These are phyloP conservation scores for Bothrops jararaca DNA, from an alignment of 2,113 vertebrate genomes.

Conservation along the genomic window DNA sequence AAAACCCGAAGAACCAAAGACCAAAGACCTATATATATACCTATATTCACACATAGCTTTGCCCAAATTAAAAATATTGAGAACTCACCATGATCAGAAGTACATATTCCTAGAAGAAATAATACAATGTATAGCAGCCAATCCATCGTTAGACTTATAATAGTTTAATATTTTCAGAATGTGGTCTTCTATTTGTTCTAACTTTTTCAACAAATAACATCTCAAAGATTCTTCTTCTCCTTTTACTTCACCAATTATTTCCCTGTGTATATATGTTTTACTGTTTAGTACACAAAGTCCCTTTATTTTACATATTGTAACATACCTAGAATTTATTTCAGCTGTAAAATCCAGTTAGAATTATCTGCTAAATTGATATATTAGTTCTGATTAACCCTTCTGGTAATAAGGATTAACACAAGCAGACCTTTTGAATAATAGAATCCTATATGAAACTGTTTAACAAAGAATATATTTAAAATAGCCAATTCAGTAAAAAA, in stretches of 20 bases:
- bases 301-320: background rate
- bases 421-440: background rate
- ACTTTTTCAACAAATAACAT: background rate
- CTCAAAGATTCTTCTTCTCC: background rate
- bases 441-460: background rate
- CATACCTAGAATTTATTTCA: background rate
- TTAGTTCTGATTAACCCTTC: background rate
- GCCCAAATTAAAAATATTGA: background rate
- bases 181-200: background rate
- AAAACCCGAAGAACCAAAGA: no score
- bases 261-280: background rate
- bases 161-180: background rate
- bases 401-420: background rate
- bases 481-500: background rate
- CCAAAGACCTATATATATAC: background rate
- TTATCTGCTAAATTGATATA: background rate
- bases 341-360: background rate
- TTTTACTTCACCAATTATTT: background rate
- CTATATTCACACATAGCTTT: background rate
- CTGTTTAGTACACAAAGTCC: background rate
- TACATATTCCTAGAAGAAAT: background rate
- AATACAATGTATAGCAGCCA: background rate
- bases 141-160: background rate
- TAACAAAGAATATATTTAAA: background rate
- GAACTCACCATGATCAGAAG: background rate